phyloP scores from a whole-genome alignment of 2,797 vertebrate genomes.

The Microctenopoma steveboyesi region DNA sequence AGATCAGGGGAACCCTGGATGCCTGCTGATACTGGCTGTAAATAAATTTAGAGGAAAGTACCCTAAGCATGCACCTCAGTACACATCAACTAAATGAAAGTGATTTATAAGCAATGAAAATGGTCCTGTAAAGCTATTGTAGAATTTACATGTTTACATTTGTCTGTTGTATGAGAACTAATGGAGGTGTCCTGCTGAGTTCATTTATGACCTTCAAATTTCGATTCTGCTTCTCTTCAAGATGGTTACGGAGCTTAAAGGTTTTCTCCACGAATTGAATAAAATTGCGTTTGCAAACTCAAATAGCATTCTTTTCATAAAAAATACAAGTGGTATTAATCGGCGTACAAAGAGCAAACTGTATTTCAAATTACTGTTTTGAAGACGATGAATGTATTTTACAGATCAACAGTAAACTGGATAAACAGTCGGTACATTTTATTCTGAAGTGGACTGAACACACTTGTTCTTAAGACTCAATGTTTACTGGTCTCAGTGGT shows the following conservation, averaged over 20 bases:
- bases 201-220: conserved; percentile 61
- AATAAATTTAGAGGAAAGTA: conserved; percentile 31
- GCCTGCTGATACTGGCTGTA: conserved; percentile 45
- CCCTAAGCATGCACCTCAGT: conserved; percentile 20
- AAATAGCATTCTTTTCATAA: conserved; percentile 25
- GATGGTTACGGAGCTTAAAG: conserved; percentile 50
- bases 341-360: conserved; percentile 9
- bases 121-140: conserved; percentile 49
- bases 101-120: conserved; percentile 47
- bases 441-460: too few relatives aligned
- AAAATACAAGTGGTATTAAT: conserved; percentile 30
- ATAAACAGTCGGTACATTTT: not conserved
- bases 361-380: too few relatives aligned
- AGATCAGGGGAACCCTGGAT: conserved; percentile 20
- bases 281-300: conserved; percentile 23
- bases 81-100: conserved; percentile 27
- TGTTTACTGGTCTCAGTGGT: not conserved
- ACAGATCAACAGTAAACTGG: not conserved
- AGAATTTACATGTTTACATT: conserved; percentile 57
- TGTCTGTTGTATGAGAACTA: conserved; percentile 58
- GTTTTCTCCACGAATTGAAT: conserved; percentile 40
- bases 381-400: not conserved
- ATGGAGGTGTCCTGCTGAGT: conserved; percentile 61
- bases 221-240: conserved; percentile 51
- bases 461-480: not conserved